These are phyloP conservation scores for Periophthalmus modestus DNA, from an alignment of 2,113 vertebrate genomes.

Conservation along the genomic window DNA sequence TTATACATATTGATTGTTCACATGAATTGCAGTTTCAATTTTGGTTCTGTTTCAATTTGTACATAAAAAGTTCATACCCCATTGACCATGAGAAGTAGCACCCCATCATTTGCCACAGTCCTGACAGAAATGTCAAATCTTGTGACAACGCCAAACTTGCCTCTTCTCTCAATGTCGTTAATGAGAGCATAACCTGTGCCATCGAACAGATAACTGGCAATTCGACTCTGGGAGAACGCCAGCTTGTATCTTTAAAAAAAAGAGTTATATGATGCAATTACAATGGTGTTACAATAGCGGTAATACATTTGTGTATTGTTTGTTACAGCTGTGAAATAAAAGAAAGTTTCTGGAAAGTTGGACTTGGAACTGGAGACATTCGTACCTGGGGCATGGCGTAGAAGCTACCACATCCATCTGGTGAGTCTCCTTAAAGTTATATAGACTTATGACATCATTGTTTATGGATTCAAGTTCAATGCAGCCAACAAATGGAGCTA, in stretches of 20 bases:
- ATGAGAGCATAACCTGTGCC: slow-evolving; percentile 91
- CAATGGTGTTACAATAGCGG: not conserved
- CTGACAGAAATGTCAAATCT: slow-evolving; percentile 95
- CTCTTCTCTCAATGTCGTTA: slow-evolving; percentile 87
- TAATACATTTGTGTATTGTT: too few relatives aligned
- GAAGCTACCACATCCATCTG: slow-evolving; percentile 81
- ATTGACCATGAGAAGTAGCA: slow-evolving; percentile 91
- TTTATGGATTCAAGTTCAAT: slow-evolving; percentile 92
- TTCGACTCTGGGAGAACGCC: slow-evolving; percentile 93
- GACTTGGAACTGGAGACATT: not conserved
- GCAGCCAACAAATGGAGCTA: slow-evolving; percentile 91
- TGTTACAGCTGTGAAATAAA: not conserved
- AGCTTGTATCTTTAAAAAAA: slow-evolving; percentile 83
- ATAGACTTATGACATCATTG: slow-evolving; percentile 92
- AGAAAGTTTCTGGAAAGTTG: not conserved
- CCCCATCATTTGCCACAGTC: slow-evolving; percentile 85
- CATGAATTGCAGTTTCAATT: not conserved
- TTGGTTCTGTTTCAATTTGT: not conserved
- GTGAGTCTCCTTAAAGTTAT: slow-evolving; percentile 89
- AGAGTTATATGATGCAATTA: not conserved
- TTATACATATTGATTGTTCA: not conserved
- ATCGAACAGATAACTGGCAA: slow-evolving; percentile 94
- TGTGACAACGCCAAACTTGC: slow-evolving; percentile 84
- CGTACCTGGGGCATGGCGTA: slow-evolving; percentile 84
- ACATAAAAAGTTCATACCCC: slow-evolving; percentile 77